Conservation (phyloP, 2,888 invertebrate genomes). For the Drosophila austrosaltans region DNA sequence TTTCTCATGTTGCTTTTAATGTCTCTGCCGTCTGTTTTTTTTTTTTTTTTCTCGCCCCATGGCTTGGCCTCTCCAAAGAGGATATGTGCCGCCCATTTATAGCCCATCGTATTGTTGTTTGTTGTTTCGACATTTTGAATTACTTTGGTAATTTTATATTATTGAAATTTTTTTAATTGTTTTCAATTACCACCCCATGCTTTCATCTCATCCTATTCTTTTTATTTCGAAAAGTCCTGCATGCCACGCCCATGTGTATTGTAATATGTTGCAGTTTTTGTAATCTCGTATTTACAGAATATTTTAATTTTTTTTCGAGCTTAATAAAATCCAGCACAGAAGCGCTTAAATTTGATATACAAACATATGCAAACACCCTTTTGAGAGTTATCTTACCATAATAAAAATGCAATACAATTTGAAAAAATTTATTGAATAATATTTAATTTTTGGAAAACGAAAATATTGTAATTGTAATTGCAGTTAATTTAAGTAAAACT, state of each 20-base stretch:
- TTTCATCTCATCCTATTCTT: neutral
- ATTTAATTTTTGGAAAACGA: neutral
- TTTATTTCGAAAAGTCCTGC: slow-evolving; percentile 30
- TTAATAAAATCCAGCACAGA: slow-evolving; percentile 47
- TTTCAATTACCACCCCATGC: slow-evolving; percentile 38
- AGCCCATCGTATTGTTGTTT: slow-evolving; percentile 52
- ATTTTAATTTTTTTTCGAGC: slow-evolving; percentile 8
- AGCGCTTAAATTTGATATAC: slow-evolving; percentile 23
- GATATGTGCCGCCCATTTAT: slow-evolving; percentile 55
- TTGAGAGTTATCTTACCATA: slow-evolving; percentile 1
- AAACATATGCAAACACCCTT: slow-evolving; percentile 4
- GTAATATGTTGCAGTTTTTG: slow-evolving; percentile 74
- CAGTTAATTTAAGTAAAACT: neutral
- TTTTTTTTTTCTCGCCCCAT: slow-evolving; percentile 7
- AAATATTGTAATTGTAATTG: rapidly evolving
- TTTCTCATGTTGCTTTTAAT: slow-evolving; percentile 76
- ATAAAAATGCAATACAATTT: neutral
- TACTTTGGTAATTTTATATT: slow-evolving; percentile 80
- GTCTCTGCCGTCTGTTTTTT: slow-evolving; percentile 17
- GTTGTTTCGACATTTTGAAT: slow-evolving; percentile 60
- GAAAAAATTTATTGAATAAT: neutral
- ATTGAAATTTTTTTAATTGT: slow-evolving; percentile 80
- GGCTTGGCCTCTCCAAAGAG: slow-evolving; percentile 25
- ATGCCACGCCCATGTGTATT: slow-evolving; percentile 28
- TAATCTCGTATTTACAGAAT: slow-evolving; percentile 77